Percentiles rank a stretch among this genome's conserved stretches.
These are phyloP conservation scores for Percopsis omiscomaycus DNA, from an alignment of 2,797 vertebrate genomes.

Conservation along the genomic window DNA sequence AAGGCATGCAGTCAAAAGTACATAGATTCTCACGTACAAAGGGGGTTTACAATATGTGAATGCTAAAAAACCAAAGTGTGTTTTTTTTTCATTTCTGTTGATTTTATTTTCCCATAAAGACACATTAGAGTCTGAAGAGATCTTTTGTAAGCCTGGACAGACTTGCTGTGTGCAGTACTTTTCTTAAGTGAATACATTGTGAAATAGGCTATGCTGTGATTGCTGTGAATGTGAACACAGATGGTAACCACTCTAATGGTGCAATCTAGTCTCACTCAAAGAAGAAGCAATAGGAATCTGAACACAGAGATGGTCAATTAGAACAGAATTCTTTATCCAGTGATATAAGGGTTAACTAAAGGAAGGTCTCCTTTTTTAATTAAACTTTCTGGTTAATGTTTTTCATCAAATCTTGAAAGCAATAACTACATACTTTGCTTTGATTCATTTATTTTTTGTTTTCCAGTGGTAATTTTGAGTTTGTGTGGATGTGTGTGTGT, in stretches of 20 bases:
- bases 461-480: not conserved
- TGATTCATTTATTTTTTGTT: too few relatives aligned
- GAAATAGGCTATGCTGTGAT: too few relatives aligned
- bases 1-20: not conserved
- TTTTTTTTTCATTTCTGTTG: slow-evolving; percentile 13
- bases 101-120: slow-evolving; percentile 50
- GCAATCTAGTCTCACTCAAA: too few relatives aligned
- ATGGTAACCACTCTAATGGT: too few relatives aligned
- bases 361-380: too few relatives aligned
- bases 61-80: slow-evolving; percentile 50
- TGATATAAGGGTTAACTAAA: too few relatives aligned
- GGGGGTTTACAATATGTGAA: slow-evolving; percentile 30
- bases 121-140: slow-evolving; percentile 42
- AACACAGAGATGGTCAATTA: too few relatives aligned
- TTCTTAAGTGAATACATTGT: not conserved
- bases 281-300: too few relatives aligned
- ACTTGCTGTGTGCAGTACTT: not conserved
- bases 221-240: too few relatives aligned
- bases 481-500: not conserved
- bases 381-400: not conserved
- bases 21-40: not conserved
- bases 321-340: too few relatives aligned
- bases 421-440: too few relatives aligned
- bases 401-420: too few relatives aligned
- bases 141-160: slow-evolving; percentile 18